Base-by-base conservation (phyloP, 2,888 invertebrate species). In the Ophioninae sp. region DNA sequence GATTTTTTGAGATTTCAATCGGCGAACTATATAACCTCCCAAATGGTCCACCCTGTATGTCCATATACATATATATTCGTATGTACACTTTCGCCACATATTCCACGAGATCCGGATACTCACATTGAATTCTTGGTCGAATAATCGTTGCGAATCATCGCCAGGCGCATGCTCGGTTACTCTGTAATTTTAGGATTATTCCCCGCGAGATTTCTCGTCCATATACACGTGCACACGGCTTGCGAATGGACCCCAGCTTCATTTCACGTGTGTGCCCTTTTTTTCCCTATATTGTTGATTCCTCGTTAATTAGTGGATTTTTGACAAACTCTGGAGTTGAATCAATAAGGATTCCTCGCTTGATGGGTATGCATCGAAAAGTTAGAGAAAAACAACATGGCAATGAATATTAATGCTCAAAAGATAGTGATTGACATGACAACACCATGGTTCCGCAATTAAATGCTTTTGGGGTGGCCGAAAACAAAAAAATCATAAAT, bases 161-260 rank as follows among this genome's bases (percentile, higher is more conserved):
- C 73, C 68, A 58, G 72, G 69, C 61, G 61, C 69, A 71, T 71
- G 67, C 71, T 72, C 76, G 81, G 65, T 82, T 79, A 79, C 81
- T 69, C 77, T 79, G 79, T 81, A 83, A 85, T 81, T 85, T 83
- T 65, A 81, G 76, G 81, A 85, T 81, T 81, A 85, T 81, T 83
- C 79, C 79, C 68, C 81, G 41, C 64, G 59, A 71, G 61, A 61
- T 68, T 41, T 44, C 51, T 30, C 30, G 8, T 69, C 44, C 51
- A 17, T 77, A 37, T 64, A 63, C 30, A 39, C 51, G 20, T 68
- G 30, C 23, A 23, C 44, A 68, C 22, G 7, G 51, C 22, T 30
- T 30, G 73, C 39, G 61, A 63, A 68, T 82, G 37, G n/a, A n/a
- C 20, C 51, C 51, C 65, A 8, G 37, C n/a, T 71, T 7, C 64